Evolutionary conservation across 2,888 invertebrate species (phyloP).

Genomic region (Lamellibrachia satsuma): DNA sequence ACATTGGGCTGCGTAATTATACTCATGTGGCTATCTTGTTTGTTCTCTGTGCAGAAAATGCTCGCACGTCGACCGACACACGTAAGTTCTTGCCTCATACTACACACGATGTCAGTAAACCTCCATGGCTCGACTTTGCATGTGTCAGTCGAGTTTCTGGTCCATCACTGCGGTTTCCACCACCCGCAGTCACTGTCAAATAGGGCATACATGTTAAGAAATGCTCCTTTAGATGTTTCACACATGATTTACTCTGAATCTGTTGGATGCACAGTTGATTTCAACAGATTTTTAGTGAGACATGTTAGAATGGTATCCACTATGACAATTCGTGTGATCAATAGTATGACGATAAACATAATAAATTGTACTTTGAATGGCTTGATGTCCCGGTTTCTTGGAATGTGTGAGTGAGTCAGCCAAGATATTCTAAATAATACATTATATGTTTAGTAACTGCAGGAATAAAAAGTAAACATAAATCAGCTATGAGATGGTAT

Average conservation of each 20-base stretch:
- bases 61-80: not conserved
- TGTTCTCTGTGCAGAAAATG: constrained; percentile 6
- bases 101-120: not conserved
- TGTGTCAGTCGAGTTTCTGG: not conserved
- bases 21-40: constrained; percentile 10
- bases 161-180: not conserved
- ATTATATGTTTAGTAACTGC: not conserved
- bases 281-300: not conserved
- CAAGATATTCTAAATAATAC: too few relatives aligned
- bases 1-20: not conserved
- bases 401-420: too few relatives aligned
- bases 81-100: not conserved
- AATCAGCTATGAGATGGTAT: not conserved
- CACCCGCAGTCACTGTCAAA: not conserved
- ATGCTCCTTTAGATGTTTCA: not conserved
- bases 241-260: not conserved
- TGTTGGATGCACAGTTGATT: not conserved
- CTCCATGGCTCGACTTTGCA: not conserved
- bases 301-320: not conserved
- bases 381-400: too few relatives aligned
- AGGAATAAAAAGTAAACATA: not conserved
- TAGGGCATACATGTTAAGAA: not conserved
- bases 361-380: not conserved
- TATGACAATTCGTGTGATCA: not conserved
- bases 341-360: not conserved